These are phyloP conservation scores for Drosophila imparisetae DNA, from an alignment of 2,888 invertebrate genomes.

Conservation along the genomic window DNA sequence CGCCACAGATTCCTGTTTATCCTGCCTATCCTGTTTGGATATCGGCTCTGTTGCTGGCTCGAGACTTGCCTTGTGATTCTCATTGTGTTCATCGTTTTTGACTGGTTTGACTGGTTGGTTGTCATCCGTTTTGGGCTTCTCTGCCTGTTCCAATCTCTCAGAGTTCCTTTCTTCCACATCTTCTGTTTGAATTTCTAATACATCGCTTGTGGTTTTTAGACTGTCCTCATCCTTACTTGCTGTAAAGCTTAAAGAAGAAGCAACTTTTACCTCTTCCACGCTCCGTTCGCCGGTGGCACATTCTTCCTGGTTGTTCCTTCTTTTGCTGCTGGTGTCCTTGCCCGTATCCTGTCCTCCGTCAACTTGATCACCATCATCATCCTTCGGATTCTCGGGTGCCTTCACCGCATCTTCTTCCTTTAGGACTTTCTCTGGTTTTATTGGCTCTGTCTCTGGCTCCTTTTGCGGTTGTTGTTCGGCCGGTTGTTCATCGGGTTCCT, in stretches of 20 bases:
- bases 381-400: constrained; percentile 1
- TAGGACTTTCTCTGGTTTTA: constrained; percentile 24
- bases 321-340: constrained; percentile 17
- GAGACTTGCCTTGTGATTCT: constrained; percentile 44
- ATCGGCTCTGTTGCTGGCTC: constrained; percentile 20
- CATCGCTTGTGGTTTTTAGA: constrained; percentile 77
- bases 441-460: constrained; percentile 6
- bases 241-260: constrained; percentile 70
- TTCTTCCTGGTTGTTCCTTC: constrained; percentile 12
- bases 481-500: constrained; percentile 16
- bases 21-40: constrained; percentile 22
- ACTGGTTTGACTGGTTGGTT: constrained; percentile 6
- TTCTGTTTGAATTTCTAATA: constrained; percentile 73
- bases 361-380: constrained; percentile 22
- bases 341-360: constrained; percentile 13
- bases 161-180: constrained; percentile 56
- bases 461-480: constrained; percentile 9
- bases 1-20: constrained; percentile 56
- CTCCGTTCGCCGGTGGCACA: constrained; percentile 23
- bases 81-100: constrained; percentile 57
- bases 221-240: constrained; percentile 71
- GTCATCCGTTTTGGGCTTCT: constrained; percentile 25
- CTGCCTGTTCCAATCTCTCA: constrained; percentile 29
- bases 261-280: constrained; percentile 69
- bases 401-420: constrained; percentile 22